Evolutionary conservation across 2,797 vertebrate genomes (phyloP).

Genomic region (Ceryle rudis): DNA sequence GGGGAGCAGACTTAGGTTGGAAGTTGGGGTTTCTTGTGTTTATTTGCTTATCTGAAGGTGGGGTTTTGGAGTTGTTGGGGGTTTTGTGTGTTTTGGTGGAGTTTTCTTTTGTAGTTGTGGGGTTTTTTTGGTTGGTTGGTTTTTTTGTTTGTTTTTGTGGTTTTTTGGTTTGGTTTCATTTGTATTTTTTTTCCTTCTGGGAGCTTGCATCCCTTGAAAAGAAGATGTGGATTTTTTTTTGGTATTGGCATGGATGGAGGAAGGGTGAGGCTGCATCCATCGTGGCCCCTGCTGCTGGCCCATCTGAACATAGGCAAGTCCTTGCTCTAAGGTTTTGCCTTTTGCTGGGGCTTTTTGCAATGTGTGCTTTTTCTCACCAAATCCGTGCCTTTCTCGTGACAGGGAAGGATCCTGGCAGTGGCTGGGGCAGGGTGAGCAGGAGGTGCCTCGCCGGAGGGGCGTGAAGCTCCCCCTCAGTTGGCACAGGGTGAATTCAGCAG

Average conservation of each 20-base stretch:
- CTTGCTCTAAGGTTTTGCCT: background rate
- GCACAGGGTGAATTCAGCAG: background rate
- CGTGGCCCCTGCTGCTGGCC: background rate
- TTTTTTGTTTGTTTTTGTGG: too few species aligned
- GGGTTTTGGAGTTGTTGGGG: background rate
- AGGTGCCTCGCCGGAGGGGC: background rate
- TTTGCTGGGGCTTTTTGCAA: background rate
- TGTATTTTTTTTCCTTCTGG: background rate
- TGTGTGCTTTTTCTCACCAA: background rate
- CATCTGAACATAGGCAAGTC: fast-evolving
- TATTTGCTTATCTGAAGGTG: background rate
- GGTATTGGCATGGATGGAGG: background rate
- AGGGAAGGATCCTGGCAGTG: background rate
- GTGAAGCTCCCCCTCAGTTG: fast-evolving
- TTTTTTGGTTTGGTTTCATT: too few species aligned
- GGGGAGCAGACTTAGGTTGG: background rate
- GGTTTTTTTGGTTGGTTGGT: too few species aligned
- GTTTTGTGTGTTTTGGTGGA: too few species aligned
- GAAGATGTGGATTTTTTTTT: background rate
- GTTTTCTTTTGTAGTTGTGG: too few species aligned
- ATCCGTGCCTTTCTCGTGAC: fast-evolving
- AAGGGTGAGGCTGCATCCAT: background rate
- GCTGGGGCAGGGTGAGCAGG: background rate
- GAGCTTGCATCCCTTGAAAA: background rate
- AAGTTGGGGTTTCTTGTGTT: background rate